Base-by-base conservation (phyloP, 2,888 invertebrate species). In the Lasioglossum villosulum region DNA sequence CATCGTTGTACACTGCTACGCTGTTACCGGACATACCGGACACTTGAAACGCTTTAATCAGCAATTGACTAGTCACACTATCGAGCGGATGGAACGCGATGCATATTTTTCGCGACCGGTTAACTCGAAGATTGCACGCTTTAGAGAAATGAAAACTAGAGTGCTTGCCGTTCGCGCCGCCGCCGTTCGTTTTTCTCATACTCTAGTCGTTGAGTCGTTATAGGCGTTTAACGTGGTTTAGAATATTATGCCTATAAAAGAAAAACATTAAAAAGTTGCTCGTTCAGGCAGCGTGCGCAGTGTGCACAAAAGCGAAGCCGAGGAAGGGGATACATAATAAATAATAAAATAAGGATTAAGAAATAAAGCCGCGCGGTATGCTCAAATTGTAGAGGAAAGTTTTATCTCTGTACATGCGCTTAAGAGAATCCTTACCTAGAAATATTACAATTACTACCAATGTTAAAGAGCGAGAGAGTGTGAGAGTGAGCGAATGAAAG, bases 341-440 rank as follows among this genome's bases (percentile, higher is more conserved):
- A 56, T 81, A 72, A 75, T 37, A 56, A 37, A 73, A 59, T 77
- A 86, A 86, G 39, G 63, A 70, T n/a, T 74, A 82, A 72, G 59
- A 83, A 63, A 72, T 82, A 86, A 91, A 85, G 88, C 93, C 94
- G 93, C 94, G 92, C 89, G 90, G 88, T 92, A 94, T 94, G 94
- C 94, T 94, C 94, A 94, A 94, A 94, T 86, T 71, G 87, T 92
- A 92, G 91, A 90, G 86, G 87, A 92, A 91, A 88, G 83, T 91
- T 91, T 88, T 86, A 86, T 88, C 88, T 90, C 84, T 92, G 88
- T 89, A 89, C 84, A 91, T 88, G 91, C 87, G 91, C 87, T 91
- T 89, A 88, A 89, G 82, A 80, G 88, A 92, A 82, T 86, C 83
- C 88, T 89, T 39, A 91, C 84, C 81, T 83, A 82, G 85, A 86